Percentiles rank a stretch among this genome's conserved stretches.
Conservation (phyloP, 2,113 vertebrate species). For the Eulacestoma nigropectus region DNA sequence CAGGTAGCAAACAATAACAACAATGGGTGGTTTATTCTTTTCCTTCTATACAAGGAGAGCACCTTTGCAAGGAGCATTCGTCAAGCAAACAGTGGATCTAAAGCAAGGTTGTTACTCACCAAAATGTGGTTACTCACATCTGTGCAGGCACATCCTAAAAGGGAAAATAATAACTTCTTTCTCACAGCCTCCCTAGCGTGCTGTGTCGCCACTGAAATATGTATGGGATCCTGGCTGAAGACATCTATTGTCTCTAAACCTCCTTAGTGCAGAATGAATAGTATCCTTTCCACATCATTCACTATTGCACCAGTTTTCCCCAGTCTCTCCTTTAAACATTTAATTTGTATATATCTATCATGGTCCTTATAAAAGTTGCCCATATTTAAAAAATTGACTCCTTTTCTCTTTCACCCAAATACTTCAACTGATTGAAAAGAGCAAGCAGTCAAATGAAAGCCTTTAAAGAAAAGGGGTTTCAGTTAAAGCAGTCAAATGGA, state of each 20-base stretch:
- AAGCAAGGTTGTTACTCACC: neutral
- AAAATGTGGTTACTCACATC: neutral
- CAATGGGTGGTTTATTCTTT: accelerated
- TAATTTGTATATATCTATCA: neutral
- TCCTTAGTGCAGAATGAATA: neutral
- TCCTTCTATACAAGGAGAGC: neutral
- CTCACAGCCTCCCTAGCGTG: neutral
- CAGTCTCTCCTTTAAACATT: neutral
- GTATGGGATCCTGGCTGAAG: neutral
- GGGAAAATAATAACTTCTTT: neutral
- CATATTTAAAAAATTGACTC: neutral
- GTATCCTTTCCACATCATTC: neutral
- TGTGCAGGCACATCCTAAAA: neutral
- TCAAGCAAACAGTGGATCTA: neutral
- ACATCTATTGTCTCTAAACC: neutral
- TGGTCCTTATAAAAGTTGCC: neutral
- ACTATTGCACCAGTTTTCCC: neutral
- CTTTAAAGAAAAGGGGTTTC: neutral
- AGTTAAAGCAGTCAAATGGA: neutral
- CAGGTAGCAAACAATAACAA: neutral
- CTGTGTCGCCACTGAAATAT: neutral
- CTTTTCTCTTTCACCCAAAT: neutral
- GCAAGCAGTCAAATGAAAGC: neutral
- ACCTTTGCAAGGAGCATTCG: neutral
- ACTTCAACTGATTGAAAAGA: neutral